Base-by-base conservation (phyloP, 37 sponge, comb jelly and placozoan species). In the Hormiphora californensis region DNA sequence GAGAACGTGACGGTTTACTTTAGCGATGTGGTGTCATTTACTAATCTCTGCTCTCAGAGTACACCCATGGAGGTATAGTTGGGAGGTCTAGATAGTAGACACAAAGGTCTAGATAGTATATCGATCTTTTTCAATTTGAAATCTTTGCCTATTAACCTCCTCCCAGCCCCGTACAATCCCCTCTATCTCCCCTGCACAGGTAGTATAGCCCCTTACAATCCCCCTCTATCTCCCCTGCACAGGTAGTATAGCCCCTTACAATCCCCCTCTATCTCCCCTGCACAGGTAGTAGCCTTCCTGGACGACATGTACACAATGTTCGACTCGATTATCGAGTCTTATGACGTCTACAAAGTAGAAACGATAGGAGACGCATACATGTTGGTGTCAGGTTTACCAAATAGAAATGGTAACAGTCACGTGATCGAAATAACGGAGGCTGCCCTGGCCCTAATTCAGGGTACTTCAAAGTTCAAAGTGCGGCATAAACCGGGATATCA, bases 261-360 rank as follows among this genome's bases (percentile, higher is more conserved):
- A 49, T 17, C 53, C 12, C 15, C 12, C 15, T 49, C 15, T 49
- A 49, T 49, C 9, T 17, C 53, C 53, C 53, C 53, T 15, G n/a
- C 53, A 9, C 15, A 49, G 61, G 61, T 57, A 4, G 61, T 57
- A 15, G 61, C 61, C 30, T 57, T 57, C n/a, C 61, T 57, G 61
- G 61, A 57, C 61, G 61, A 57, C 61, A 57, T 57, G 61, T 57
- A 57, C 61, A 65, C 67, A 7, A 33, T 65, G 67, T 65, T 65
- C 35, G 67, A 65, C 67, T 33, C 67, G 11, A 30, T 65, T 38
- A 65, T 65, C 8, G 67, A 65, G 35, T 57, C 61, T 5, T 57
- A 57, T 30, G 61, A 57, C 61, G 61, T 57, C 30, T 57, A 57
- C 61, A 57, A 57, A 57, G 4, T 23, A 30, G n/a, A 12, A 5